phyloP scores from a whole-genome alignment of 2,113 vertebrate species.

The Myiagra hebetior region DNA sequence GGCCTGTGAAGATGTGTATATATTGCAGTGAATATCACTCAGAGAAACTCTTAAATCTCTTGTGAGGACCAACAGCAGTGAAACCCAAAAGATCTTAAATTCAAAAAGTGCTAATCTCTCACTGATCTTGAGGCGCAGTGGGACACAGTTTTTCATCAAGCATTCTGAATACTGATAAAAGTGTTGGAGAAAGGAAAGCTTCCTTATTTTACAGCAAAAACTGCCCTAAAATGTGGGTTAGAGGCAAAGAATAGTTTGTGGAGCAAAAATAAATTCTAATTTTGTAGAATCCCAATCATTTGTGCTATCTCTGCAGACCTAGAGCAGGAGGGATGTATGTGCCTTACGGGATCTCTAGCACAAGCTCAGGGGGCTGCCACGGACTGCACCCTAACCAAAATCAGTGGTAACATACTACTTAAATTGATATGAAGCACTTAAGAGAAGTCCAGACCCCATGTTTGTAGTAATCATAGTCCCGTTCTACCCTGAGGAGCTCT shows the following conservation, averaged over 20 bases:
- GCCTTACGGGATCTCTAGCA: neutral
- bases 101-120: neutral
- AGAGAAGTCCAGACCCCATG: neutral
- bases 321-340: rapidly evolving
- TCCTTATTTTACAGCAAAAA: neutral
- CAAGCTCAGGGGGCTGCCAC: neutral
- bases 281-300: neutral
- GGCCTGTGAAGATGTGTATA: neutral
- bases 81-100: neutral
- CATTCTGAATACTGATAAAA: neutral
- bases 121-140: neutral
- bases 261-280: neutral
- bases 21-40: neutral
- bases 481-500: neutral
- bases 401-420: neutral
- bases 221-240: neutral
- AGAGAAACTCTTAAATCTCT: neutral
- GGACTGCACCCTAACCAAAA: neutral
- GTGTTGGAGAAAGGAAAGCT: neutral
- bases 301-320: neutral
- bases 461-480: neutral
- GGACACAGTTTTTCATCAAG: neutral
- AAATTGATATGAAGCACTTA: neutral
- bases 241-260: neutral
- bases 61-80: neutral